A percentile compares a stretch with the other conserved stretches of the same genome.
phyloP scores from a whole-genome alignment of 2,113 vertebrate species.

The Jacana jacana region DNA sequence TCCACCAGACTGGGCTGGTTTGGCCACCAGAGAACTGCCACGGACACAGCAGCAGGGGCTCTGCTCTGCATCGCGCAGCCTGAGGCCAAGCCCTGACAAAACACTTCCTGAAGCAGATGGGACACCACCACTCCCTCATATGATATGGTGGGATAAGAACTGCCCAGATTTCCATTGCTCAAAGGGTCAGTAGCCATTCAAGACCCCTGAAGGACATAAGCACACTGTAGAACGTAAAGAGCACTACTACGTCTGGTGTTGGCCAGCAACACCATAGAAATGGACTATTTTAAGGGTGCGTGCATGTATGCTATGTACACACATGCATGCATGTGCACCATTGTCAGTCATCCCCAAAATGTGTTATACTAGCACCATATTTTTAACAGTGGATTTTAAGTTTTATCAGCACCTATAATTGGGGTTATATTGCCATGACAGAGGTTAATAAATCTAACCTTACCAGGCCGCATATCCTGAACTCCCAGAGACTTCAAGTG shows the following conservation, averaged over 20 bases:
- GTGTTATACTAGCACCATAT: conserved; percentile 68
- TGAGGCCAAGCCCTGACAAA: not conserved
- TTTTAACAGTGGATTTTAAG: conserved; percentile 45
- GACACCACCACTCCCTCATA: not conserved
- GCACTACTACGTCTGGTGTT: not conserved
- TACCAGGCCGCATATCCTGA: not conserved
- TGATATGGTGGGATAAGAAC: not conserved
- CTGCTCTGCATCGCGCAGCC: not conserved
- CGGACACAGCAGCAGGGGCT: not conserved
- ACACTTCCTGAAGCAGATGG: not conserved
- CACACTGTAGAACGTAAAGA: not conserved
- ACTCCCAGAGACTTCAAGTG: conserved; percentile 25
- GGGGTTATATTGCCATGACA: not conserved
- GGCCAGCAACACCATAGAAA: conserved; percentile 68
- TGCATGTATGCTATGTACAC: not conserved
- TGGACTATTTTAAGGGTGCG: not conserved
- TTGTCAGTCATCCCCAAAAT: conserved; percentile 16
- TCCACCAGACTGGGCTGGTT: not conserved
- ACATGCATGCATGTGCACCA: not conserved
- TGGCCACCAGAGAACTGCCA: not conserved
- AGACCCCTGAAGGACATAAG: not conserved
- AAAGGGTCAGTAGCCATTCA: not conserved
- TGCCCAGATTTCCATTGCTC: not conserved
- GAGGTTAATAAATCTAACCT: not conserved
- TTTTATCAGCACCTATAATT: conserved; percentile 19